phyloP scores from a whole-genome alignment of 2,888 invertebrate genomes.

The Anoncus sp. region DNA sequence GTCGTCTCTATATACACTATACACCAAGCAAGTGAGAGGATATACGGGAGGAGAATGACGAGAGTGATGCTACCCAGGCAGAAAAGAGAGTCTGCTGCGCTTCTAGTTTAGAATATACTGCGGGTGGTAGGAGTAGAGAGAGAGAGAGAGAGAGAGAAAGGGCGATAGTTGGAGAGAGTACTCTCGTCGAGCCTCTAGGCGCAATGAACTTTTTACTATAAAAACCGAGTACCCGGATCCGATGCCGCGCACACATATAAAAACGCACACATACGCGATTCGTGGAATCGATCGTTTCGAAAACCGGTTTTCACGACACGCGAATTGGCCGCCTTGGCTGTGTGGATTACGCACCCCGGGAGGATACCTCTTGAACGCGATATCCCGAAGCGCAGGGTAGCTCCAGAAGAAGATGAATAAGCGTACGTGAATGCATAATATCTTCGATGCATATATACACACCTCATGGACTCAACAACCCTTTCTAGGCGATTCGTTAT shows the following conservation, averaged over 20 bases:
- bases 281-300: conserved; percentile 74
- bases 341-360: conserved; percentile 37
- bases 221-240: conserved; percentile 80
- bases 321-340: conserved; percentile 56
- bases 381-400: conserved; percentile 33
- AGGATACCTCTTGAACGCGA: conserved; percentile 26
- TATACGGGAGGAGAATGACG: conserved; percentile 61
- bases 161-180: conserved; percentile 71
- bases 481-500: neutral
- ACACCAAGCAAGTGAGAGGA: conserved; percentile 56
- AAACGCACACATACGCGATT: conserved; percentile 65
- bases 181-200: conserved; percentile 26
- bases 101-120: conserved; percentile 51
- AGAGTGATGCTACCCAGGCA: conserved; percentile 65
- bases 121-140: conserved; percentile 56
- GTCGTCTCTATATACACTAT: conserved; percentile 70
- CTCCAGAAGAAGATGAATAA: conserved; percentile 29
- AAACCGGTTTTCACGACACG: conserved; percentile 76
- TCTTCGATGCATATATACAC: conserved; percentile 8
- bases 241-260: conserved; percentile 65
- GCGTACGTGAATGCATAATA: conserved; percentile 38
- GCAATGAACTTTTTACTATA: conserved; percentile 59
- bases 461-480: conserved; percentile 10
- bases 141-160: conserved; percentile 49
- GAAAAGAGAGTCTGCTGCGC: conserved; percentile 66